phyloP scores from a whole-genome alignment of 2,113 vertebrate genomes.

The Pseudopipra pipra region DNA sequence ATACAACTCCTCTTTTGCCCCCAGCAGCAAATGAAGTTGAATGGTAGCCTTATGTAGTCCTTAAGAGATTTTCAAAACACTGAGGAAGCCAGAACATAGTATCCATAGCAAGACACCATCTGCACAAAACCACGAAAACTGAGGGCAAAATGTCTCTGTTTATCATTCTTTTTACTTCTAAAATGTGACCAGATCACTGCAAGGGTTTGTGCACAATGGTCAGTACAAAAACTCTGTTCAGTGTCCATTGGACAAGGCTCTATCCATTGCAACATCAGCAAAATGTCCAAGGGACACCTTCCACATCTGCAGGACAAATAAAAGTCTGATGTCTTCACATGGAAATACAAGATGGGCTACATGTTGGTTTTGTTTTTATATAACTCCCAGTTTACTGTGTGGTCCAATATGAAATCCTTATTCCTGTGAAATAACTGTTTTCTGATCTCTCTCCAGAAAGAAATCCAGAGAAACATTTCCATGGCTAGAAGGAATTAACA shows the following conservation, averaged over 20 bases:
- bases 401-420: conserved; percentile 9
- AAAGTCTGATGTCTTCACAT: background rate
- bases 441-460: conserved; percentile 33
- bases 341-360: background rate
- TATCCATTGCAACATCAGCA: background rate
- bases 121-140: background rate
- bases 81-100: background rate
- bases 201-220: background rate
- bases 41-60: background rate
- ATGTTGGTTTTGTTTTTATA: background rate
- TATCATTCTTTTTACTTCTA: background rate
- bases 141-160: background rate
- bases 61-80: background rate
- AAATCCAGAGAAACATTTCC: background rate
- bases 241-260: background rate
- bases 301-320: background rate
- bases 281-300: background rate
- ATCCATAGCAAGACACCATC: background rate
- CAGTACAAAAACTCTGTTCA: background rate
- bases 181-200: background rate
- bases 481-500: background rate
- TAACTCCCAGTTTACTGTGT: background rate
- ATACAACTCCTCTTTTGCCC: background rate
- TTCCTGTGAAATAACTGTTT: background rate
- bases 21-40: background rate